Base-by-base conservation (phyloP, 2,113 vertebrate species). In the Piaya cayana region DNA sequence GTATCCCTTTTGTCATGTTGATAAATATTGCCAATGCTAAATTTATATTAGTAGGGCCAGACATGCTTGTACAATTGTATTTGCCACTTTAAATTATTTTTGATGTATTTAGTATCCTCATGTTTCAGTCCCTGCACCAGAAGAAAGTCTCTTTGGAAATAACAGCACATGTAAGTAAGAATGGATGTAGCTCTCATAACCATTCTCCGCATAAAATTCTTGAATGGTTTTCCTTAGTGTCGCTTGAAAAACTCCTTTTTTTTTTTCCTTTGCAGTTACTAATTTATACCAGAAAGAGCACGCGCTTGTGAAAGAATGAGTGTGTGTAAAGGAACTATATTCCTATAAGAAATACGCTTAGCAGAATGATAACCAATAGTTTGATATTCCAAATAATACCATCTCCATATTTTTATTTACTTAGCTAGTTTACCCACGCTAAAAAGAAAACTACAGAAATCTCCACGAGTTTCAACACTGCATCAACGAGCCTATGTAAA, bases 111-210 rank as follows among this genome's bases (percentile, higher is more conserved):
- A 93, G 85, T 49, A 85, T 9, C 52, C n/a, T 62, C 22, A 4
- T 8, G 22, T 37, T 82, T 64, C 79, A 65, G 19, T 10, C n/a
- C 50, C 43, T 23, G 15, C 12, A 39, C 21, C 4, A 58, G 12
- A 4, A n/a, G 42, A 56, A 91, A 59, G 9, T 8, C 12, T 37
- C 34, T 84, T 55, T 52, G 43, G 30, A 90, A 82, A 30, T 13
- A 81, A 70, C 32, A 70, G 26, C 12, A 62, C 26, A 26, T 0
- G 0, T 39, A 76, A 34, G 15, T 56, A 68, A 43, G 9, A 82
- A 34, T 15, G 27, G 17, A 64, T 0, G 0, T 8, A 71, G 43
- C 7, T 68, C 34, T 22, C 1, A 4, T 27, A 15, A 37, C 84
- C 60, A 11, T 8, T 39, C 53, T 53, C 13, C 55, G n/a, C 21